Percentiles rank a stretch among this genome's conserved stretches.
Evolutionary conservation across 2,113 vertebrate genomes (phyloP).

Genomic region (Aythya baeri): DNA sequence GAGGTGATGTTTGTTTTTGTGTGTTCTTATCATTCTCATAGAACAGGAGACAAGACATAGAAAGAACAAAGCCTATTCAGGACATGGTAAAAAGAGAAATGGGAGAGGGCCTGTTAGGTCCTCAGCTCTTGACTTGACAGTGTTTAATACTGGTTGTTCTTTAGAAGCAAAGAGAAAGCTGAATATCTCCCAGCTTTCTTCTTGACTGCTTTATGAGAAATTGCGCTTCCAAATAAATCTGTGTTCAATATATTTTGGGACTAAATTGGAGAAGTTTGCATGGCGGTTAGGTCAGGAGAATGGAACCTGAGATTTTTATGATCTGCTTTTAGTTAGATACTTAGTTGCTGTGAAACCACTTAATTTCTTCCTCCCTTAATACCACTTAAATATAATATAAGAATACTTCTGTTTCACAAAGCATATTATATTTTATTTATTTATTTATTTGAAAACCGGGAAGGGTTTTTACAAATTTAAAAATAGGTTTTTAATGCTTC

Average conservation of each 20-base stretch:
- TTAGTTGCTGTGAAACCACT: neutral
- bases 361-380: neutral
- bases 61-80: neutral
- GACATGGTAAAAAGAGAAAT: neutral
- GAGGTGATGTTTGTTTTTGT: constrained; percentile 76
- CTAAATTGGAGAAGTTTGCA: neutral
- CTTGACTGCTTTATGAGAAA: neutral
- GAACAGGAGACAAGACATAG: neutral
- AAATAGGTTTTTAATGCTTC: neutral
- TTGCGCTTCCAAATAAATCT: neutral
- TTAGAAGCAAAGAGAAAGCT: neutral
- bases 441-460: neutral
- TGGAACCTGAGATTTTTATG: neutral
- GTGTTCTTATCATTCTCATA: neutral
- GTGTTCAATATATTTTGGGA: neutral
- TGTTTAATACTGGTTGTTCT: neutral
- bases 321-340: neutral
- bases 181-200: neutral
- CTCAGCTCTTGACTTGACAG: neutral
- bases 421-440: neutral
- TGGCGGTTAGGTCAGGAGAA: neutral
- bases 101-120: neutral
- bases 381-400: neutral
- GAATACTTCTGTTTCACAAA: neutral
- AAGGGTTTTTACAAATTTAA: neutral